Conservation (phyloP, 2,888 invertebrate species). For the Rhodophaea formosa region DNA sequence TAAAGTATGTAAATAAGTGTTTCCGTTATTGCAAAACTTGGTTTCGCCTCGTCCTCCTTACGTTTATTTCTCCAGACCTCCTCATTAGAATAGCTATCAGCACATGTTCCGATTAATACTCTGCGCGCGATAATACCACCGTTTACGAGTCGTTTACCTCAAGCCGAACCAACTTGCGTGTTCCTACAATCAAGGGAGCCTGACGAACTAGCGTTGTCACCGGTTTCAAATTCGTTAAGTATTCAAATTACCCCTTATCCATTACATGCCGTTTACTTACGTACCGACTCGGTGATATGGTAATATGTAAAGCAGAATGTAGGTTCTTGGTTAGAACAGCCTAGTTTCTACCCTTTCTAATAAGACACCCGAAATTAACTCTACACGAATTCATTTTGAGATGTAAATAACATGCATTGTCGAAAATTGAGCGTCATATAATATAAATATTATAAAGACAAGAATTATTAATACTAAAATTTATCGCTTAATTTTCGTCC, state of each 20-base stretch:
- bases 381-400: too few species aligned
- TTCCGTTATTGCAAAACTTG: constrained; percentile 49
- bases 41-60: constrained; percentile 75
- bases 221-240: constrained; percentile 54
- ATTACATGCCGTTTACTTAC: constrained; percentile 53
- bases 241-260: constrained; percentile 67
- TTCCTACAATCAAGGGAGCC: constrained; percentile 57
- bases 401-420: too few species aligned
- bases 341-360: neutral
- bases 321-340: constrained; percentile 44
- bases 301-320: constrained; percentile 31
- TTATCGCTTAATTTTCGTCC: too few species aligned
- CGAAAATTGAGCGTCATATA: too few species aligned
- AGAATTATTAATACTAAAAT: too few species aligned
- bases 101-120: constrained; percentile 76
- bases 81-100: constrained; percentile 81
- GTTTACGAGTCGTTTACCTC: constrained; percentile 78
- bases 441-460: too few species aligned
- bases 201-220: constrained; percentile 41
- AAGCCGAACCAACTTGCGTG: constrained; percentile 44
- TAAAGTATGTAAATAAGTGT: constrained; percentile 37
- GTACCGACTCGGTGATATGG: constrained; percentile 50
- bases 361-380: neutral
- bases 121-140: constrained; percentile 47
- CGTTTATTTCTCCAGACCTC: constrained; percentile 55